Conservation (phyloP, 30 jellyfish, hydroid and myxozoan genomes). For the Mastigias papua region DNA sequence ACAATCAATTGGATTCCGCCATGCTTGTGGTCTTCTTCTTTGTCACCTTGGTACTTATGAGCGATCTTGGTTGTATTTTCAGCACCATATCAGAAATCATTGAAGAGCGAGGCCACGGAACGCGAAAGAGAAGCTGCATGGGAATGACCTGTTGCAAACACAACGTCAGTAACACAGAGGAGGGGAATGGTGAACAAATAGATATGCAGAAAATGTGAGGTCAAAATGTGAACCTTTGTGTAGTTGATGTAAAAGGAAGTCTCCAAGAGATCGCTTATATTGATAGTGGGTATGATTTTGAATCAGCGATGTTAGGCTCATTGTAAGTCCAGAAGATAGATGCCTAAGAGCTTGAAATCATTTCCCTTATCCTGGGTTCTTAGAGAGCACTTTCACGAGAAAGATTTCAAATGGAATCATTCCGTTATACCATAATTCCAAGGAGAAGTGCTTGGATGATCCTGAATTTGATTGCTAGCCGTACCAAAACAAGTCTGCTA, state of each 20-base stretch:
- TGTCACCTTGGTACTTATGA: constrained; percentile 23
- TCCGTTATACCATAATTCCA: too few species aligned
- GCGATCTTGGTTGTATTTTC: constrained; percentile 61
- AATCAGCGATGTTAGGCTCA: too few species aligned
- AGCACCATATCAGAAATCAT: constrained; percentile 40
- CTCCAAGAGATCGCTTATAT: too few species aligned
- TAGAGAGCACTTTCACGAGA: too few species aligned
- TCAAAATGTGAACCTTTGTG: neutral
- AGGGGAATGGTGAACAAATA: neutral
- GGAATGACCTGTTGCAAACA: neutral
- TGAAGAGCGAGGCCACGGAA: constrained; percentile 20
- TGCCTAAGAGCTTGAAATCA: too few species aligned
- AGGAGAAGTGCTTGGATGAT: too few species aligned
- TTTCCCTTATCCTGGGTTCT: too few species aligned
- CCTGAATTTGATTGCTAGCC: too few species aligned
- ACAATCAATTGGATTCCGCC: constrained; percentile 12
- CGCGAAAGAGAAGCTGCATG: constrained; percentile 5
- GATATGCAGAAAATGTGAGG: neutral
- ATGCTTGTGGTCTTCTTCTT: neutral
- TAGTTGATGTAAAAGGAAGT: neutral
- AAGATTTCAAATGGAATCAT: too few species aligned
- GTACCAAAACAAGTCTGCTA: too few species aligned
- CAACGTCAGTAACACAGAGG: neutral
- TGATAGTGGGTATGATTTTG: too few species aligned
- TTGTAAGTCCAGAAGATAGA: too few species aligned